Base-by-base conservation (phyloP, 2,113 vertebrate genomes). In the Anolis sagrei region DNA sequence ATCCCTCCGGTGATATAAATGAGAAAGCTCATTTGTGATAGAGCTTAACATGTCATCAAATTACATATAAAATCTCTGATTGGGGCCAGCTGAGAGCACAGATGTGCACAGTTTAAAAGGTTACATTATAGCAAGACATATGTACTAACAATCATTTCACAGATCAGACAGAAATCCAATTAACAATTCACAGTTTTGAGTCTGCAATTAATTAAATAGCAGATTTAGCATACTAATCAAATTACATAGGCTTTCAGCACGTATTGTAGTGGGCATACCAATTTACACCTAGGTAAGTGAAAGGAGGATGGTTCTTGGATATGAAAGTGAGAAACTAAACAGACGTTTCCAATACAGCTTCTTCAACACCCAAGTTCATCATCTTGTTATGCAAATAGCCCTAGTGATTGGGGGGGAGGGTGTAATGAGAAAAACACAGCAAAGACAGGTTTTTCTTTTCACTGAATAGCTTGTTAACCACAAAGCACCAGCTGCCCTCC, bases 311-410 rank as follows among this genome's bases (percentile, higher is more conserved):
- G 76, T 34, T 21, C 54, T 77, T 76, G 77, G 44, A 77, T 77
- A 34, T 36, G 25, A 34, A 34, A 68, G 21, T 27, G 23, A 76
- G n/a, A 62, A 36, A 54, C 32, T 69, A 75, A 76, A 89, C 58
- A 68, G 86, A 86, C 62, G 86, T 72, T 49, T 80, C 70, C 84
- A 54, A 86, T 48, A 68, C 7, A 27, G 64, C 58, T 66, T 87
- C 58, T 88, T 90, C 83, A 81, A 39, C 89, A 89, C 6, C 51
- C 88, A 88, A 82, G 36, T 66, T 86, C 34, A 49, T 89, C 79
- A 77, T 81, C 23, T 90, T 91, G 89, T 83, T 81, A 34, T 79
- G 81, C 90, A 89, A 88, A 89, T 86, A 44, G 36, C 79, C 62
- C 36, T 23, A 5, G 0, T 79, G 73, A 87, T 90, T 76, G 74